Evolutionary conservation across 2,113 vertebrate species (phyloP).

Genomic region (Ictalurus furcatus): DNA sequence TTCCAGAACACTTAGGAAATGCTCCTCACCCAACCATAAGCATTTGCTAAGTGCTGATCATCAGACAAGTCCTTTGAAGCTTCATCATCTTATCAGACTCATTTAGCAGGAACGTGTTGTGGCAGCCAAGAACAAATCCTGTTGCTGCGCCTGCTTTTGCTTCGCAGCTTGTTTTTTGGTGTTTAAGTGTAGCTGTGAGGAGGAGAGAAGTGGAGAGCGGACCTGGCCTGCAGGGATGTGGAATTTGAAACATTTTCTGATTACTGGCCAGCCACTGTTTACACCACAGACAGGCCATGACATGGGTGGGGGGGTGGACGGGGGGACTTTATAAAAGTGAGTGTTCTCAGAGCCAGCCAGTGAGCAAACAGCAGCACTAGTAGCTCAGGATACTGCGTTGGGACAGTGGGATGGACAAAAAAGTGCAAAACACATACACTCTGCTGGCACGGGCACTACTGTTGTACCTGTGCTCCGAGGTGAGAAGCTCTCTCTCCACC

Average conservation of each 20-base stretch:
- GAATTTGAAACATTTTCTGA: conserved; percentile 79
- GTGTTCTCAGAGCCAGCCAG: conserved; percentile 59
- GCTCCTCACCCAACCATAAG: not conserved
- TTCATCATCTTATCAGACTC: conserved; percentile 2
- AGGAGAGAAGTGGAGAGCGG: conserved; percentile 58
- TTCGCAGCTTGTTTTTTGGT: conserved; percentile 20
- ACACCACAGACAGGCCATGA: conserved; percentile 73
- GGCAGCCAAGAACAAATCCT: conserved; percentile 11
- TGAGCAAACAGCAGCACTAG: conserved; percentile 59
- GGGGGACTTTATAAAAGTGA: conserved; percentile 76
- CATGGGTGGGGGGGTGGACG: conserved; percentile 68
- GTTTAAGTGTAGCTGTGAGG: conserved; percentile 27
- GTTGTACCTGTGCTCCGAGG: conserved; percentile 69
- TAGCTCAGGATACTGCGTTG: conserved; percentile 53
- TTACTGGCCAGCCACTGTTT: conserved; percentile 71
- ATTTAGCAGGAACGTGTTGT: not conserved
- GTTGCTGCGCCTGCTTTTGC: not conserved
- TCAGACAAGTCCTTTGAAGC: not conserved
- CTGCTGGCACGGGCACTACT: conserved; percentile 58
- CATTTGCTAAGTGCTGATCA: not conserved
- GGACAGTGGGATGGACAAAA: conserved; percentile 63
- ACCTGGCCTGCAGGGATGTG: conserved; percentile 70
- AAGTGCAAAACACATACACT: conserved; percentile 51
- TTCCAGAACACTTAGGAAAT: not conserved
- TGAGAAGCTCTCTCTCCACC: conserved; percentile 57